Evolutionary conservation across 2,888 invertebrate genomes (phyloP), one percentile per base, ranked within the genome.

Genomic region (Drosophila testacea): DNA sequence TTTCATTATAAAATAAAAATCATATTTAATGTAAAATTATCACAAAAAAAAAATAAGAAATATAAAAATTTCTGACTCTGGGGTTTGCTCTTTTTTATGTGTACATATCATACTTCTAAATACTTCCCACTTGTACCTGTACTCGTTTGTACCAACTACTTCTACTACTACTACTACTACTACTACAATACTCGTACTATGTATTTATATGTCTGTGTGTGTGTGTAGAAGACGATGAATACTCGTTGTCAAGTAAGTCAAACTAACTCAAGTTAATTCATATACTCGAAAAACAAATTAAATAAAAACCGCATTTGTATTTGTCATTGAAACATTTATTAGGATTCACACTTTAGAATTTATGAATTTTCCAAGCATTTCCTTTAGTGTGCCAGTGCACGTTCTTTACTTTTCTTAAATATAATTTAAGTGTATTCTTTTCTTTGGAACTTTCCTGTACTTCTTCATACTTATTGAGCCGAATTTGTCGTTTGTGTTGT

Each of bases 191-290:
- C 74, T 87, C 66, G 73, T 85, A 78, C 77, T 81, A 69, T 76
- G 75, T 78, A 71, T 85, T 75, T 78, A 86, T 72, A 78, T 90
- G 75, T 89, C 75, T 90, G 80, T 79, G 78, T 90, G 86, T 90
- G 86, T 81, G 85, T 89, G 73, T 91, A 91, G 91, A 91, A 94
- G 94, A 94, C 93, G 94, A 94, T 93, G 94, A 94, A 93, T 94
- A 93, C 94, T 93, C 94, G 91, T 93, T 94, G 92, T 91, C 94
- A 94, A 94, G 94, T 94, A 94, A 94, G 94, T 94, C 93, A 83
- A 87, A 89, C 61, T 77, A 81, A 75, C 64, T 80, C 65, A 75
- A 75, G 73, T 62, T 67, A 50, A 47, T 34, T 73, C 78, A 78
- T 77, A 47, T 52, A 63, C 44, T 75, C 73, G 47, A 75, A 57